phyloP scores from a whole-genome alignment of 2,797 vertebrate genomes.

The Crypturellus tataupa region DNA sequence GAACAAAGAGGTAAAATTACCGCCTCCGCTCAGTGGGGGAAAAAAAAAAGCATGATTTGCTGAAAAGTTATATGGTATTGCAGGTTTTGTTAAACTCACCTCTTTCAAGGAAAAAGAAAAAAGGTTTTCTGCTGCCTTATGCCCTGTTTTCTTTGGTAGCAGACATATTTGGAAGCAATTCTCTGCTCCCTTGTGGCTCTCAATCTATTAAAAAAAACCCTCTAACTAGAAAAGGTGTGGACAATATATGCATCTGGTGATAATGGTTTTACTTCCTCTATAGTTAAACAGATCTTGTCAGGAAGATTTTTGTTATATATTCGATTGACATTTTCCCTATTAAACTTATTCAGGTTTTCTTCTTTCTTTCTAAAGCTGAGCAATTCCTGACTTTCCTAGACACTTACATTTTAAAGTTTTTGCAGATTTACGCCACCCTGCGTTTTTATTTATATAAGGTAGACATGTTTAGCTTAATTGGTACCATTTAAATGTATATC shows the following conservation, averaged over 20 bases:
- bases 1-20: constrained; percentile 42
- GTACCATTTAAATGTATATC: constrained; percentile 15
- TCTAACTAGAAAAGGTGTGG: neutral
- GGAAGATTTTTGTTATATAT: constrained; percentile 6
- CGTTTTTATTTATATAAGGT: neutral
- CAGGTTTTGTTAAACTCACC: neutral
- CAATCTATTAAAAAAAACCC: neutral
- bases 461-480: neutral
- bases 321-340: constrained; percentile 37
- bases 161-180: neutral
- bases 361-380: constrained; percentile 31
- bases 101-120: neutral
- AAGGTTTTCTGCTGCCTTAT: neutral
- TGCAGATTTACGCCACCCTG: neutral
- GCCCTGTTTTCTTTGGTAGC: neutral
- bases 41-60: neutral
- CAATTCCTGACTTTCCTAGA: constrained; percentile 30
- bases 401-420: constrained; percentile 17
- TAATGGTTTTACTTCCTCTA: neutral
- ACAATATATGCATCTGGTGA: constrained; percentile 11
- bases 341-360: constrained; percentile 32
- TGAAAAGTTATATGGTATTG: neutral
- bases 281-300: constrained; percentile 20
- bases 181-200: neutral
- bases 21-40: neutral